Conservation (phyloP, 2,888 invertebrate species). For the Lithophane socia region DNA sequence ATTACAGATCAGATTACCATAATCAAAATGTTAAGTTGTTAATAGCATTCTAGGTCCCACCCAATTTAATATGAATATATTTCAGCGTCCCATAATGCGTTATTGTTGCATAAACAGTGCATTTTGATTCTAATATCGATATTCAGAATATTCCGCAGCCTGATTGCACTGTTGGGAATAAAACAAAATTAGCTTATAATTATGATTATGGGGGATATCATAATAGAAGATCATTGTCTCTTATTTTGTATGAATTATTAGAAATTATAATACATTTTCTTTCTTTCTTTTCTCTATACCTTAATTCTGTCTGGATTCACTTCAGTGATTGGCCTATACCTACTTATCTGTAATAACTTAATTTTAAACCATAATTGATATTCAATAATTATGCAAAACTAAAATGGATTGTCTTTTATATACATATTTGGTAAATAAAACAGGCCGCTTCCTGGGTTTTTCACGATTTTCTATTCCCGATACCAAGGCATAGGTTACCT, state of each 20-base stretch:
- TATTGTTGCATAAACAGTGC: conserved; percentile 4
- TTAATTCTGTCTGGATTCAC: background rate
- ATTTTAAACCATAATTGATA: background rate
- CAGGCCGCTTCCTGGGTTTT: too few relatives aligned
- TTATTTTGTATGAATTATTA: too few relatives aligned
- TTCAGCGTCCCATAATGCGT: conserved; percentile 1
- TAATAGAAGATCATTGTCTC: too few relatives aligned
- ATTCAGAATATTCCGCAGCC: background rate
- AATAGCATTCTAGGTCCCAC: conserved; percentile 8
- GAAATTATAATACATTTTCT: too few relatives aligned
- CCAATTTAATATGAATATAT: conserved; percentile 20
- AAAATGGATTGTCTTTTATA: background rate
- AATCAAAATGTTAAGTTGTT: conserved; percentile 41
- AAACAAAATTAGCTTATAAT: background rate
- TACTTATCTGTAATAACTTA: background rate
- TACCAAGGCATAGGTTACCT: too few relatives aligned
- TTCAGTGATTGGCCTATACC: too few relatives aligned
- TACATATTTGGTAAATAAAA: too few relatives aligned
- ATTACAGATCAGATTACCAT: conserved; percentile 1
- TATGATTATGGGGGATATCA: background rate
- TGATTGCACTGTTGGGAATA: background rate
- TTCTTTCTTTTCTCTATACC: too few relatives aligned
- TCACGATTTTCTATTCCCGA: too few relatives aligned
- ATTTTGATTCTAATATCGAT: conserved; percentile 31
- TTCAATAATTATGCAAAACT: background rate